phyloP scores from a whole-genome alignment of 2,113 vertebrate species.

The Emydocephalus ijimae region DNA sequence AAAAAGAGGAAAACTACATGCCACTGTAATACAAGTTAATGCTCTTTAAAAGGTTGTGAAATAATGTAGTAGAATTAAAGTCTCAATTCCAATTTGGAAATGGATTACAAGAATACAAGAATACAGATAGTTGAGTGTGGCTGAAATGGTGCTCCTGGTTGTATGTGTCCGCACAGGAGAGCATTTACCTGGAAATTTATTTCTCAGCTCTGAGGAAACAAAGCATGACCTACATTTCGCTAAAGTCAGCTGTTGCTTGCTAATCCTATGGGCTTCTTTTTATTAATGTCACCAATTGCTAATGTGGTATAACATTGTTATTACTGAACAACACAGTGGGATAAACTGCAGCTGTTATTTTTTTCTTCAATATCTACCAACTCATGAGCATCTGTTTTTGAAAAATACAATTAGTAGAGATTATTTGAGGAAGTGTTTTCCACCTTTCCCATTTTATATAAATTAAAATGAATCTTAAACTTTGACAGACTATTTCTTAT shows the following conservation, averaged over 20 bases:
- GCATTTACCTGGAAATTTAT: slow-evolving; percentile 82
- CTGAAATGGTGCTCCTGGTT: slow-evolving; percentile 69
- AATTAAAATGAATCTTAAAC: not conserved
- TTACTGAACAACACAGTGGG: slow-evolving; percentile 72
- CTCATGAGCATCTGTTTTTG: slow-evolving; percentile 75
- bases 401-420: slow-evolving; percentile 73
- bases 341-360: slow-evolving; percentile 74
- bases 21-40: slow-evolving; percentile 73
- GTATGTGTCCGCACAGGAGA: slow-evolving; percentile 74
- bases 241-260: slow-evolving; percentile 77
- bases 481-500: not conserved
- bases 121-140: slow-evolving; percentile 71
- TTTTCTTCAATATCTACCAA: slow-evolving; percentile 71
- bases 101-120: slow-evolving; percentile 72
- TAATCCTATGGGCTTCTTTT: slow-evolving; percentile 79
- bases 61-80: slow-evolving; percentile 73
- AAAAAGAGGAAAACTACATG: slow-evolving; percentile 62
- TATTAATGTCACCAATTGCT: slow-evolving; percentile 80
- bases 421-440: slow-evolving; percentile 63
- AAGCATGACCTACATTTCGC: slow-evolving; percentile 82
- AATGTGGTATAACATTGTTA: slow-evolving; percentile 79
- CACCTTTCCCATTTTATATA: not conserved
- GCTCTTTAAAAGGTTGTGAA: slow-evolving; percentile 71
- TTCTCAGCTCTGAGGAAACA: slow-evolving; percentile 76
- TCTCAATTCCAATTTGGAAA: slow-evolving; percentile 76